Percentiles rank a stretch among this genome's conserved stretches.
Conservation (phyloP, 2,888 invertebrate species). For the Rhogogaster chlorosoma region DNA sequence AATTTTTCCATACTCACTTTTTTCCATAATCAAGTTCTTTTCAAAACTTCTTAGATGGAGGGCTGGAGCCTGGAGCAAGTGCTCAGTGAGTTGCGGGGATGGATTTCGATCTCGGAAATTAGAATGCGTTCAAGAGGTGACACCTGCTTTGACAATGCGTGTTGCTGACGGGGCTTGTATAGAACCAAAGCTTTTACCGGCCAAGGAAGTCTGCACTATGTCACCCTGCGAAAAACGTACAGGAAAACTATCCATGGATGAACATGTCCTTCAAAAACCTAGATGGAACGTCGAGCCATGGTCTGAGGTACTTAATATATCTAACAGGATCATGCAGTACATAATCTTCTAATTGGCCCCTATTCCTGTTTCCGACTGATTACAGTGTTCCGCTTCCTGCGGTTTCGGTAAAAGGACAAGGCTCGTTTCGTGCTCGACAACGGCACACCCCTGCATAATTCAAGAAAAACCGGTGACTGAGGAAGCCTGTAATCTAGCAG, state of each 20-base stretch:
- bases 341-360: neutral
- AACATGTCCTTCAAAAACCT: neutral
- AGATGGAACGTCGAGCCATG: conserved; percentile 81
- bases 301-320: conserved; percentile 79
- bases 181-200: conserved; percentile 78
- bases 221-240: conserved; percentile 68
- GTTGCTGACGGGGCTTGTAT: conserved; percentile 83
- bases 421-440: conserved; percentile 80
- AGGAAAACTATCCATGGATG: neutral
- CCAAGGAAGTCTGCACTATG: conserved; percentile 77
- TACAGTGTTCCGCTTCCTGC: conserved; percentile 84
- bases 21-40: neutral
- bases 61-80: conserved; percentile 88
- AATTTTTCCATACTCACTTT: neutral
- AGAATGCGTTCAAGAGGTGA: conserved; percentile 85
- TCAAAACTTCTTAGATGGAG: conserved; percentile 81
- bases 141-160: conserved; percentile 78
- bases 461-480: conserved; percentile 78
- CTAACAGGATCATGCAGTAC: neutral
- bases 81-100: conserved; percentile 87
- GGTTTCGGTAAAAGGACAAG: conserved; percentile 83
- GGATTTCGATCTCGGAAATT: conserved; percentile 86
- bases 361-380: neutral
- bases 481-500: conserved; percentile 81
- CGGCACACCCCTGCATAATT: conserved; percentile 62